Base-by-base conservation (phyloP, 2,113 vertebrate genomes). In the Nothobranchius furzeri region DNA sequence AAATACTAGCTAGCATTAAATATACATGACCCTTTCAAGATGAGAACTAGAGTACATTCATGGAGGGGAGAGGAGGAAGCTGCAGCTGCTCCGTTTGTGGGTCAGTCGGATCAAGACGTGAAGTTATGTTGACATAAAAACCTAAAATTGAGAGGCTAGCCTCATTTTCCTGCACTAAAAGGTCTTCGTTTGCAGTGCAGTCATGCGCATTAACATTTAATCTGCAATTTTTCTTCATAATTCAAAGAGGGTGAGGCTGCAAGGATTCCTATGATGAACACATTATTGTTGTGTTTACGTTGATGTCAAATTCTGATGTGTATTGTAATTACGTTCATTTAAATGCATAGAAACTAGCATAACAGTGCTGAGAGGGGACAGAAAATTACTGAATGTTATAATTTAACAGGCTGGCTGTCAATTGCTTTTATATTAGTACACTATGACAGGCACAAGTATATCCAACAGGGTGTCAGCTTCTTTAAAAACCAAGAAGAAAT, bases 1-100 rank as follows among this genome's bases (percentile, higher is more conserved):
- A 82, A 79, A 90, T 85, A 85, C 61, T 85, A 64, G 48, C 60
- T 85, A 57, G 48, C 70, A 89, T 88, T 86, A 88, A 89, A 84
- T 85, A 87, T 92, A 68, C 66, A 91, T 87, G 57, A 43, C 14
- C 40, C 70, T 70, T 75, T 86, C 75, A 81, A 68, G 69, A 88
- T 78, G 63, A 70, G 75, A 59, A 63, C 57, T 50, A 40, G 36
- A 15, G 88, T 88, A 57, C 85, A 85, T 85, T 40, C 87, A 89
- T 89, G 87, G 69, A 88, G 83, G 43, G 40, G 58, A 74, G 48
- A 73, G 64, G 43, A 64, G 52, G 65, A 79, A 73, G 58, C 71
- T 73, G 67, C 82, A 78, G 46, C 65, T 70, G 66, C 66, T 78
- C 49, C 53, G 48, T 80, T 40, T 60, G 64, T 49, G 24, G 37